These are phyloP conservation scores for Orthonyx spaldingii DNA, from an alignment of 2,113 vertebrate species.

Conservation along the genomic window DNA sequence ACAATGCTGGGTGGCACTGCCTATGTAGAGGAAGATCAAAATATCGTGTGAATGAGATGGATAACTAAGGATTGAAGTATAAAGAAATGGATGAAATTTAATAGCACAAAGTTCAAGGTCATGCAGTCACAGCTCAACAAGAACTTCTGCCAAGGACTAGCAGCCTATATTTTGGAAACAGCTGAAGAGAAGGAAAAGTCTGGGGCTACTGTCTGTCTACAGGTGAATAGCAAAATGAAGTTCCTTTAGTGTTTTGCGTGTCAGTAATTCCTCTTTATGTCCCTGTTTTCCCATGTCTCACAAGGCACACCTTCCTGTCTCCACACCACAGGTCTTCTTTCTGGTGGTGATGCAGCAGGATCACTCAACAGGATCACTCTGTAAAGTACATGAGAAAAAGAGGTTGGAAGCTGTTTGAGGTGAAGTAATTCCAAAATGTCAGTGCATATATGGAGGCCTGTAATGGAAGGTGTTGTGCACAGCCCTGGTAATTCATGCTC, in stretches of 20 bases:
- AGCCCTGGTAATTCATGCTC: not conserved
- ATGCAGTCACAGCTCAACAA: not conserved
- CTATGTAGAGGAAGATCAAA: not conserved
- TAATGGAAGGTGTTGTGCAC: not conserved
- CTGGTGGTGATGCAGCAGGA: not conserved
- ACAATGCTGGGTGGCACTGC: not conserved
- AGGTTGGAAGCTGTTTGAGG: not conserved
- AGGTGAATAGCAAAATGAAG: not conserved
- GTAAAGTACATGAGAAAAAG: not conserved
- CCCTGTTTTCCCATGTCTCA: not conserved
- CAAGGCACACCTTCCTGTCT: not conserved
- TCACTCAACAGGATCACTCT: not conserved
- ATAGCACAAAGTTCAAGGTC: constrained; percentile 33
- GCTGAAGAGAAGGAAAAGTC: not conserved
- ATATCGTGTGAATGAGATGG: not conserved
- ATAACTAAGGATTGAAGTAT: not conserved
- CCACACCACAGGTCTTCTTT: not conserved
- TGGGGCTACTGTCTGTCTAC: not conserved
- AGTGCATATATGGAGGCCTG: not conserved
- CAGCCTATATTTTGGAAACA: not conserved
- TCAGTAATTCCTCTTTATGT: not conserved
- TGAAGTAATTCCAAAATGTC: not conserved
- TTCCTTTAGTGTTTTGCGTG: not conserved
- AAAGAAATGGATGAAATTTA: not conserved
- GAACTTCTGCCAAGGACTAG: not conserved